Conservation (phyloP, 2,797 vertebrate genomes). For the Eidolon dupreanum region DNA sequence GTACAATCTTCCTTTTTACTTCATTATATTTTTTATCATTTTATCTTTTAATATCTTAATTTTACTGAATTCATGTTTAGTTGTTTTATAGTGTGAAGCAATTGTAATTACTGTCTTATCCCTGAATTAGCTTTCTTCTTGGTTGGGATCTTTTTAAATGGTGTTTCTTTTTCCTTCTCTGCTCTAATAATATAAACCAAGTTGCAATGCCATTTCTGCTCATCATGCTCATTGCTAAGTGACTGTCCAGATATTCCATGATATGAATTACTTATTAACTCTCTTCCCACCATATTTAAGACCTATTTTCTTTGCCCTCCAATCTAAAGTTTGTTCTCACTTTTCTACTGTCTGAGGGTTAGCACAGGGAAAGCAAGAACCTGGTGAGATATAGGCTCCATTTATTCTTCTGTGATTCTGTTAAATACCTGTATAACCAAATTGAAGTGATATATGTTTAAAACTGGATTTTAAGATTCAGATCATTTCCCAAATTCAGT, state of each 20-base stretch:
- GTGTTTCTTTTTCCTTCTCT: background rate
- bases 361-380: background rate
- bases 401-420: background rate
- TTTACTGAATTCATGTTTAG: background rate
- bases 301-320: background rate
- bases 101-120: background rate
- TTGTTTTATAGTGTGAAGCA: background rate
- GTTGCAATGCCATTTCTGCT: background rate
- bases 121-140: background rate
- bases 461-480: background rate
- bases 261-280: background rate
- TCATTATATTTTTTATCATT: background rate
- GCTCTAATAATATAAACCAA: background rate
- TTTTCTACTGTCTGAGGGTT: background rate
- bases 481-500: background rate
- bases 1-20: background rate
- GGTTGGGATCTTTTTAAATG: background rate
- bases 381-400: background rate
- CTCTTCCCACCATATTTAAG: background rate
- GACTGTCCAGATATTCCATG: background rate
- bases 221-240: background rate
- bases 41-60: slow-evolving; percentile 18
- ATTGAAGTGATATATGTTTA: background rate
- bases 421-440: background rate
- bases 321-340: background rate